Conservation (phyloP, 2,888 invertebrate genomes). For the Cosmorhoe ocellata region DNA sequence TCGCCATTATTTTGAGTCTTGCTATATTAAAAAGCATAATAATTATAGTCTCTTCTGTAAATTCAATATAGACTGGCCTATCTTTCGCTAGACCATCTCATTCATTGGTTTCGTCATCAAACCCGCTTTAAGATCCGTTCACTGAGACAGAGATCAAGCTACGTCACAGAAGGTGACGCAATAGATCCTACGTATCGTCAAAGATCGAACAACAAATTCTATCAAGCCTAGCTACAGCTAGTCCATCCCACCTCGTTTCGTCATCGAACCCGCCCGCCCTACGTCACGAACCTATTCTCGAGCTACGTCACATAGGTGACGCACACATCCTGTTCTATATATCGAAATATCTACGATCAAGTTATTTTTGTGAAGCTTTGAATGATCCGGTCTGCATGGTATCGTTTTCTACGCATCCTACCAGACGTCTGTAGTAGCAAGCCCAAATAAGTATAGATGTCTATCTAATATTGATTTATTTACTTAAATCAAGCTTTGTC, state of each 20-base stretch:
- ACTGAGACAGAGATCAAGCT: too few species aligned
- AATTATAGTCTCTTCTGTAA: too few species aligned
- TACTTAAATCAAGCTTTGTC: constrained; percentile 8
- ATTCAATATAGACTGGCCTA: too few species aligned
- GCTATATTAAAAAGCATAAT: too few species aligned
- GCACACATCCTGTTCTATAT: background rate
- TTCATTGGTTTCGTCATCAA: too few species aligned
- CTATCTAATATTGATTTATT: background rate
- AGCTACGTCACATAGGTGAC: constrained; percentile 6
- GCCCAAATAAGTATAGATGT: constrained; percentile 5
- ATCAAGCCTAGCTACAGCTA: too few species aligned
- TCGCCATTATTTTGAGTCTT: too few species aligned
- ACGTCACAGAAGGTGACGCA: too few species aligned
- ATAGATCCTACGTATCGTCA: too few species aligned
- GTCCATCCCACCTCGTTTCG: background rate
- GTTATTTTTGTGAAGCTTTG: background rate
- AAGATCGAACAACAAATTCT: background rate
- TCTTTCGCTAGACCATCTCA: too few species aligned
- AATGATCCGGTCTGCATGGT: background rate
- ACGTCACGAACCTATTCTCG: constrained; percentile 4
- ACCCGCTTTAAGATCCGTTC: too few species aligned
- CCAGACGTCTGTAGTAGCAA: background rate
- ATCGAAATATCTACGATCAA: background rate
- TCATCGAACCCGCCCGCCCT: background rate
- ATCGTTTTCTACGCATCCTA: constrained; percentile 1